A percentile compares a stretch with the other conserved stretches of the same genome.
Conservation (phyloP, 2,888 invertebrate genomes). For the Drosophila subquinaria region DNA sequence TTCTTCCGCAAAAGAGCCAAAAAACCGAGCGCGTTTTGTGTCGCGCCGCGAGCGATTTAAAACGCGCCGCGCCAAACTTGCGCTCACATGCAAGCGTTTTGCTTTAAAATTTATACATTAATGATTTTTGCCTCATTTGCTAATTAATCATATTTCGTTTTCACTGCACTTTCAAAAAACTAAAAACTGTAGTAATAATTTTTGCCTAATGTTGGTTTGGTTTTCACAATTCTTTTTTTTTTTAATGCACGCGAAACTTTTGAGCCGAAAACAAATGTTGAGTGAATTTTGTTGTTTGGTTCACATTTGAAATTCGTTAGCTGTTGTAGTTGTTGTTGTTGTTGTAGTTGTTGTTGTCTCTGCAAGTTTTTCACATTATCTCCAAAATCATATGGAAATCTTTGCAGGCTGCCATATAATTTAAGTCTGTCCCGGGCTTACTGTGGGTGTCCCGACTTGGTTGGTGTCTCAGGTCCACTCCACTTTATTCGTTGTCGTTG, state of each 20-base stretch:
- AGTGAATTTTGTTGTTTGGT: slow-evolving; percentile 49
- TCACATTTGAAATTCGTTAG: slow-evolving; percentile 63
- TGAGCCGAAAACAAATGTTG: slow-evolving; percentile 37
- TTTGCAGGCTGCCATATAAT: slow-evolving; percentile 45
- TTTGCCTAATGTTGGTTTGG: slow-evolving; percentile 65
- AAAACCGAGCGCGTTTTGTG: slow-evolving; percentile 59
- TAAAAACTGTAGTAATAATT: slow-evolving; percentile 70
- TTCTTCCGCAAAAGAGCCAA: slow-evolving; percentile 37
- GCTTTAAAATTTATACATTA: slow-evolving; percentile 62
- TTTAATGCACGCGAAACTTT: slow-evolving; percentile 64
- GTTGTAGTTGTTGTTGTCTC: slow-evolving; percentile 36
- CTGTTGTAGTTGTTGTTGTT: slow-evolving; percentile 19
- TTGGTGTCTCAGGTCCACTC: slow-evolving; percentile 11
- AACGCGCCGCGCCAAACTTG: slow-evolving; percentile 59
- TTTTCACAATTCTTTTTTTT: slow-evolving; percentile 62
- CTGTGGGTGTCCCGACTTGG: slow-evolving; percentile 48
- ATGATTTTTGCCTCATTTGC: slow-evolving; percentile 66
- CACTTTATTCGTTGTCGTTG: slow-evolving; percentile 52
- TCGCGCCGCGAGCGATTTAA: slow-evolving; percentile 63
- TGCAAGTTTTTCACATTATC: slow-evolving; percentile 74
- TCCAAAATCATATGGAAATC: slow-evolving; percentile 79
- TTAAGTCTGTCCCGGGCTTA: slow-evolving; percentile 19
- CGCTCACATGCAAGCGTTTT: slow-evolving; percentile 64
- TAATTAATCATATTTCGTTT: slow-evolving; percentile 81
- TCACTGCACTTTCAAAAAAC: slow-evolving; percentile 81